phyloP scores from a whole-genome alignment of 2,797 vertebrate species.

The Thaleichthys pacificus region DNA sequence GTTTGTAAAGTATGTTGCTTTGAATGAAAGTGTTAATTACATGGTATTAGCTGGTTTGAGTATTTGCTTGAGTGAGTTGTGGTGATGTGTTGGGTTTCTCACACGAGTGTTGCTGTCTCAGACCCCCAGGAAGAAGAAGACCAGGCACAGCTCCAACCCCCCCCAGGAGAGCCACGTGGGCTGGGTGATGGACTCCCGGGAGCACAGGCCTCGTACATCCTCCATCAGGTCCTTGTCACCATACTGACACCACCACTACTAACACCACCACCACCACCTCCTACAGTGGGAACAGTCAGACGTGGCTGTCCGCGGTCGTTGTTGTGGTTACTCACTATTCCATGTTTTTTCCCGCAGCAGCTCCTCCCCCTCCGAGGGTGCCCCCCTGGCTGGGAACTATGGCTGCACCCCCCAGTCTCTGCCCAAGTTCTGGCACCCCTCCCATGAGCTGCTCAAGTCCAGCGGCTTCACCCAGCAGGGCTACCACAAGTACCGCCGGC shows the following conservation, averaged over 20 bases:
- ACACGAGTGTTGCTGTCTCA: constrained; percentile 49
- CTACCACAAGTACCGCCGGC: constrained; percentile 90
- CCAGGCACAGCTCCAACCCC: constrained; percentile 87
- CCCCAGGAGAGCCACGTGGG: constrained; percentile 89
- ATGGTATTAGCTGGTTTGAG: background rate
- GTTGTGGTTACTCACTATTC: background rate
- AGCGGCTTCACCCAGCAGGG: constrained; percentile 95
- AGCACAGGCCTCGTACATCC: constrained; percentile 82
- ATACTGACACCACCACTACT: background rate
- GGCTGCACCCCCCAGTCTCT: constrained; percentile 87
- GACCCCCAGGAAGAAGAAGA: constrained; percentile 90
- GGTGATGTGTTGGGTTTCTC: background rate
- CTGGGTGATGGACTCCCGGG: constrained; percentile 95
- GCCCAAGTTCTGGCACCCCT: constrained; percentile 93
- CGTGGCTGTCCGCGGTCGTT: too few species aligned
- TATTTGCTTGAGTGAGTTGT: background rate
- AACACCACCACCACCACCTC: too few species aligned
- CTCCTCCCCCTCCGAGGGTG: constrained; percentile 86
- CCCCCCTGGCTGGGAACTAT: constrained; percentile 73
- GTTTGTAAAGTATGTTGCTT: too few species aligned
- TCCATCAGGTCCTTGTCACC: constrained; percentile 80
- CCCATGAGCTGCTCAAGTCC: constrained; percentile 88
- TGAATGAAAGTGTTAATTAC: too few species aligned
- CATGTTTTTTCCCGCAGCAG: constrained; percentile 71
- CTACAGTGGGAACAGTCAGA: too few species aligned